Base-by-base conservation (phyloP, 2,888 invertebrate species). In the Sminthurinus aureus region DNA sequence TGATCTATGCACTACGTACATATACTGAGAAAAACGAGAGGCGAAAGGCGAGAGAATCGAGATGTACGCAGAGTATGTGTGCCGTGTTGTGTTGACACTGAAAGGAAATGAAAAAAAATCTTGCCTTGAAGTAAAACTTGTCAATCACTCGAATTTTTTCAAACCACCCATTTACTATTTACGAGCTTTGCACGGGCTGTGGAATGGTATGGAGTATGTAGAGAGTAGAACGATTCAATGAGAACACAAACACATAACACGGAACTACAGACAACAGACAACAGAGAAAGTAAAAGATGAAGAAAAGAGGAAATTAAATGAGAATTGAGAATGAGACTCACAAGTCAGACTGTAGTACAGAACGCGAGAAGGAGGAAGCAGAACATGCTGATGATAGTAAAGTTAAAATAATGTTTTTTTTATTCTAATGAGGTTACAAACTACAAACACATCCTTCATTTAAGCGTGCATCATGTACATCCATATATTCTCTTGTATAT, bases 51-150 rank as follows among this genome's bases (percentile, higher is more conserved):
- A 38, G 38, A 38, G 38, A 38, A 6, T 38, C 1, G 58, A 58
- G 18, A 15, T 58, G 38, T 8, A 24, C 18, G 24, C 38, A 38
- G 26, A 73, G 15, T 77, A 58, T 77, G 11, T 24, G 1, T 4
- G 24, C 52, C 58, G 58, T 58, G 22, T 58, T 22, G 76, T 77
- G 76, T 77, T 77, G 76, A 77, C 76, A 58, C 76, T 77, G 52
- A 58, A 52, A 77, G 22, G 24, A 58, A 52, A 52, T 77, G 58
- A 77, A 58, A 52, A 58, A 52, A 22, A 15, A 18, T 74, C 11
- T 77, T 22, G 11, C 76, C 58, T 52, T 58, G 58, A 77, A 22
- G 76, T 52, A 77, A 75, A 52, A 77, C 76, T 77, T 77, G 76
- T 77, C 76, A 77, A 77, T 77, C 76, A 77, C 24, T 77, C 15